Evolutionary conservation across 2,888 invertebrate species (phyloP).

Genomic region (Ethmia dodecea): DNA sequence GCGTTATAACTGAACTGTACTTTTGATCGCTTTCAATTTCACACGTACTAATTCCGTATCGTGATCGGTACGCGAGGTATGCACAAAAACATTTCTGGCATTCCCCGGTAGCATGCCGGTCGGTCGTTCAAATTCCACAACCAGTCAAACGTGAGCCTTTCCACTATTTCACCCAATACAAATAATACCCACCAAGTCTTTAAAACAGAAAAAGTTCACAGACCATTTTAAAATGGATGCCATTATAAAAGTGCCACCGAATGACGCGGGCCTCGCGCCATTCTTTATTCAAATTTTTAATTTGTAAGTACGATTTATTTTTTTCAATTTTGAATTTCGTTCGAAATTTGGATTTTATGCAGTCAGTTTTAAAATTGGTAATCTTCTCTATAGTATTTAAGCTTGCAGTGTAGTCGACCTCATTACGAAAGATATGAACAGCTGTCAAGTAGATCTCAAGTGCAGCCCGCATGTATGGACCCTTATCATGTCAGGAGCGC

Average conservation of each 20-base stretch:
- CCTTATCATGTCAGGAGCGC: conserved; percentile 29
- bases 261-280: conserved; percentile 25
- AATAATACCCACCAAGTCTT: conserved; percentile 2
- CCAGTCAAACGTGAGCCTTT: conserved; percentile 17
- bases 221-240: conserved; percentile 13
- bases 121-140: conserved; percentile 15
- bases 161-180: conserved; percentile 10
- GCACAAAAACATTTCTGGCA: conserved; percentile 23
- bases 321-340: conserved; percentile 22
- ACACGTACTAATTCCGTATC: conserved; percentile 19
- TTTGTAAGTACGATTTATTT: conserved; percentile 22
- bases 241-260: conserved; percentile 18
- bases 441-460: conserved; percentile 30
- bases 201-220: conserved; percentile 13
- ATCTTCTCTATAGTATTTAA: too few species aligned
- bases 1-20: too few species aligned
- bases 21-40: too few species aligned
- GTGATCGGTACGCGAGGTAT: conserved; percentile 20
- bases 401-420: background rate
- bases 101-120: conserved; percentile 19
- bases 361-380: too few species aligned
- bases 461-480: conserved; percentile 29
- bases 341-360: background rate
- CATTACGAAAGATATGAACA: conserved; percentile 6
- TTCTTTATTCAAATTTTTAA: conserved; percentile 25